Evolutionary conservation across 2,113 vertebrate genomes (phyloP).

Genomic region (Sinocyclocheilus anophthalmus): DNA sequence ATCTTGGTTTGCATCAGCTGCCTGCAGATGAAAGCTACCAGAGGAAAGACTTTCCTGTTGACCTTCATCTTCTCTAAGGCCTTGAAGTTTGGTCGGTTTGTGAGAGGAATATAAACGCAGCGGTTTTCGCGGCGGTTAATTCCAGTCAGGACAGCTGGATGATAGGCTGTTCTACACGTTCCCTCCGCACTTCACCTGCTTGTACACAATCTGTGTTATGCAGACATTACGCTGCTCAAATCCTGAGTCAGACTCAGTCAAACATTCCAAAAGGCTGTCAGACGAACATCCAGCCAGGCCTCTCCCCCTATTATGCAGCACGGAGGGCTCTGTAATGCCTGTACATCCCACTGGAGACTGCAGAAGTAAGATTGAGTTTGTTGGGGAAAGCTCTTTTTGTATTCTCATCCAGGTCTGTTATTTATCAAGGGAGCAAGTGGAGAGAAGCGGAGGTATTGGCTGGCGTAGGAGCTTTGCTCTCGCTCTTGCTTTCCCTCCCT

Average conservation of each 20-base stretch:
- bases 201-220: constrained; percentile 28
- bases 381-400: constrained; percentile 42
- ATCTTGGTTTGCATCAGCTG: constrained; percentile 28
- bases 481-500: constrained; percentile 1
- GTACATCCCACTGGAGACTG: constrained; percentile 42
- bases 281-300: constrained; percentile 24
- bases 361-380: constrained; percentile 49
- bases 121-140: background rate
- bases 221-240: constrained; percentile 30
- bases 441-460: constrained; percentile 16
- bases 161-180: background rate
- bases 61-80: too few species aligned
- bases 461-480: background rate
- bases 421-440: constrained; percentile 48
- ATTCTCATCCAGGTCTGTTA: constrained; percentile 50
- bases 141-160: background rate
- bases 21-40: constrained; percentile 49
- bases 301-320: constrained; percentile 13
- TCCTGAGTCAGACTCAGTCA: constrained; percentile 22
- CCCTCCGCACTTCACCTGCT: background rate
- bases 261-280: constrained; percentile 46
- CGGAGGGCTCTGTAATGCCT: constrained; percentile 39
- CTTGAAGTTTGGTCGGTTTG: background rate
- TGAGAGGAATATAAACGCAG: constrained; percentile 38
- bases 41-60: constrained; percentile 38